Evolutionary conservation across 2,888 invertebrate species (phyloP), one percentile per base, ranked within the genome.

Genomic region (Gastracanthus pulcherrimus): DNA sequence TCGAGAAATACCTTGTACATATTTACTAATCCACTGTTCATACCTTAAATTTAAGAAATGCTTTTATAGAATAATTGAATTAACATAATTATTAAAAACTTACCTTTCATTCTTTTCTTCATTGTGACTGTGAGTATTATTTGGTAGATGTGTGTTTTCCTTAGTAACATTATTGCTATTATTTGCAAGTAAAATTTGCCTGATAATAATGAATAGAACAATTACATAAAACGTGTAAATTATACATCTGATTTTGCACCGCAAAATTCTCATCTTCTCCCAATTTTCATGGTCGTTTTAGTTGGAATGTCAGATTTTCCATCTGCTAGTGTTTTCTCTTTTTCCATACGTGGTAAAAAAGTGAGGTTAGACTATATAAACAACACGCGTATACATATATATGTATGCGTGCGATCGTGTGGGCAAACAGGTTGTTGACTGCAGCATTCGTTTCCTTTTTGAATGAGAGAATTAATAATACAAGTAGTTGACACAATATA

Each of bases 1-100:
- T 4, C 93, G 93, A 19, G 95, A 92, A 78, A 96, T 94, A 85
- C 94, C 93, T 19, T 92, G 92, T 84, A 96, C 94, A 88, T 96
- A 95, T 76, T 93, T 92, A 29, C 90, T 89, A 81, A 96, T 94
- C 87, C 93, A 92, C 62, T 90, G 89, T 85, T 95, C 94, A 48
- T 86, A 88, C 34, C 89, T 89, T 51, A 36, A 87, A 93, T 93
- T 87, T 90, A 89, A 60, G 26, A 48, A 36, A 60, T 38, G 4
- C 41, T 41, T 66, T 55, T 2, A 92, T 88, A 93, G 1, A 1
- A 19, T 31, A 9, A 31, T n/a, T 11, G 23, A 38, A 55, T 2
- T 19, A 7, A 1, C 4, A 29, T 48, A 36, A 2, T 2, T 48
- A 36, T 38, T 16, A 29, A 11, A 58, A 31, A 60, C 29, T 82